Base-by-base conservation (phyloP, 2,888 invertebrate species). In the Drosophila prolongata region DNA sequence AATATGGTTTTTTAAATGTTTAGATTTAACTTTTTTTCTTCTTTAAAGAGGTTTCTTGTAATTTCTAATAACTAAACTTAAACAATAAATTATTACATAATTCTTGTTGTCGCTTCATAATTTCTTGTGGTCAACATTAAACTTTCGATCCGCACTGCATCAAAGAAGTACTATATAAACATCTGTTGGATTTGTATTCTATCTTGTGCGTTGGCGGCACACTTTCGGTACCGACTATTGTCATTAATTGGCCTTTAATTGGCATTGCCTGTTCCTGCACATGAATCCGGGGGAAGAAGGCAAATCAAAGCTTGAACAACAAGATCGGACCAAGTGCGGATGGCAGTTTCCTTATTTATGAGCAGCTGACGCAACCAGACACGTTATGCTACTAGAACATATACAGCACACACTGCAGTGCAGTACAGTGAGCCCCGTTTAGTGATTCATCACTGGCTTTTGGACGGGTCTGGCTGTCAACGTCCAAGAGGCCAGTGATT, bases 171-270 rank as follows among this genome's bases (percentile, higher is more conserved):
- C 46, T 46, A 24, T 30, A 53, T 11, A 40, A 34, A 35, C 68
- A 24, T 56, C 13, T 24, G 37, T 27, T 35, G 10, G 27, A 13
- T 69, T 35, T 57, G 14, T 34, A 35, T 58, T 47, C 35, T 70
- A 42, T 46, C 55, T 49, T 53, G 11, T 77, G 60, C 66, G 77
- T 82, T 77, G 82, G 76, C 81, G 89, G 85, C 85, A 89, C 85
- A 85, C 85, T 87, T 89, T 89, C 40, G 37, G 46, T 27, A 16
- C 46, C 14, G 46, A 47, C 65, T 67, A 54, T 67, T 46, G 68
- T 73, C 55, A 74, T 74, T 76, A 76, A 76, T 76, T 76, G 76
- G 62, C 43, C 76, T 76, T 67, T 76, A 71, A 76, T 71, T 76
- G 76, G 56, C 67, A 64, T 59, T 56, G 70, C 65, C 52, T 34